A percentile compares a stretch with the other conserved stretches of the same genome.
Conservation (phyloP, 2,113 vertebrate genomes). For the Hylia prasina region DNA sequence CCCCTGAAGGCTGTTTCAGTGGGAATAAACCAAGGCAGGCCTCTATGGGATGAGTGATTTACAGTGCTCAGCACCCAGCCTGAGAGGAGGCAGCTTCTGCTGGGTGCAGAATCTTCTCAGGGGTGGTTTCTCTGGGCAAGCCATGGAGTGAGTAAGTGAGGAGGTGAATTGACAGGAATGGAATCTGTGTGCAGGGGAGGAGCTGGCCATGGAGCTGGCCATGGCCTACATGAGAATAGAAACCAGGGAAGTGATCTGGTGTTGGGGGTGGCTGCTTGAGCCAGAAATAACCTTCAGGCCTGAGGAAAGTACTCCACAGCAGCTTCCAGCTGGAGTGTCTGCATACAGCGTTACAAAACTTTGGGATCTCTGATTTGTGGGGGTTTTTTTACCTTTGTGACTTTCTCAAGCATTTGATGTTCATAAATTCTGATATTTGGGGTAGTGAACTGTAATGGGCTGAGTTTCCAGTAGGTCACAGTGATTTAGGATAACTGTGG, state of each 20-base stretch:
- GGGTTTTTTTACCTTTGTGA: not conserved
- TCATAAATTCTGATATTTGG: not conserved
- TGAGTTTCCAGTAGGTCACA: not conserved
- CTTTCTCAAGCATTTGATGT: not conserved
- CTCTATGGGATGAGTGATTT: not conserved
- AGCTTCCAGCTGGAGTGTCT: not conserved
- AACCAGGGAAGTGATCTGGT: not conserved
- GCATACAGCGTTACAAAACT: not conserved
- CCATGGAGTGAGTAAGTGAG: not conserved
- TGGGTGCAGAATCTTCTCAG: not conserved
- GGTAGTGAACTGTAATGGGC: not conserved
- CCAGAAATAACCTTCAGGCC: conserved; percentile 20
- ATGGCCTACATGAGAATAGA: not conserved
- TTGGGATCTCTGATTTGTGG: not conserved
- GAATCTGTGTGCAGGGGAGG: not conserved
- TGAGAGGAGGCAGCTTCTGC: not conserved
- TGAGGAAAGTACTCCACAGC: not conserved
- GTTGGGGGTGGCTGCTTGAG: not conserved
- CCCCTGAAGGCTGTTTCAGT: not conserved
- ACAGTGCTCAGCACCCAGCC: not conserved
- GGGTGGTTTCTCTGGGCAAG: not conserved
- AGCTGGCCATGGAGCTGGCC: not conserved
- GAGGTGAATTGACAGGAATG: not conserved
- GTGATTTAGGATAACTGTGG: not conserved
- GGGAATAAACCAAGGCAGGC: not conserved